These are phyloP conservation scores for Argyresthia albistria DNA, from an alignment of 2,888 invertebrate species.

Conservation along the genomic window DNA sequence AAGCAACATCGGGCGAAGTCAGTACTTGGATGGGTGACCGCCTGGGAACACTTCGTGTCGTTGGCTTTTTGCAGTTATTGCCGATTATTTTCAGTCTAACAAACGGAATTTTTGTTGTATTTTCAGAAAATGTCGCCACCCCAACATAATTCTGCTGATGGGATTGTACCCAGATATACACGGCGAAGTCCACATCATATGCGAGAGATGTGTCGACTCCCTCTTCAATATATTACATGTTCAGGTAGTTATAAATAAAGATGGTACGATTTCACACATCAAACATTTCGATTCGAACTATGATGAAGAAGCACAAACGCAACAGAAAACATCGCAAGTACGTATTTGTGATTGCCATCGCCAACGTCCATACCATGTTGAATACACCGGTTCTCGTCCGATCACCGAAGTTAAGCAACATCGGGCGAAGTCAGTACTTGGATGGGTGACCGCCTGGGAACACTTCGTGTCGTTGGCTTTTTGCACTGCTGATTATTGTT, in stretches of 20 bases:
- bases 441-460: constrained; percentile 27
- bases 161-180: constrained; percentile 43
- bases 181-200: constrained; percentile 50
- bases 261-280: background rate
- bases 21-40: constrained; percentile 51
- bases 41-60: constrained; percentile 29
- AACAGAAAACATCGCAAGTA: no score
- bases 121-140: no score
- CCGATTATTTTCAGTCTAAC: no score
- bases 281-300: no score
- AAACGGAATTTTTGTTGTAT: no score
- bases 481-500: background rate
- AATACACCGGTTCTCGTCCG: constrained; percentile 18
- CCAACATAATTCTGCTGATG: no score
- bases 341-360: constrained; percentile 6
- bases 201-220: constrained; percentile 58
- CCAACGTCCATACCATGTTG: background rate
- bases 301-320: no score
- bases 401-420: constrained; percentile 25
- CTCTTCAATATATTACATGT: constrained; percentile 51
- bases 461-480: constrained; percentile 22
- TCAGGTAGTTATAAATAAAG: constrained; percentile 31
- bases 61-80: background rate
- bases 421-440: constrained; percentile 24
- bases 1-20: constrained; percentile 39